A percentile compares a stretch with the other conserved stretches of the same genome.
Conservation (phyloP, 1,140 invertebrate genomes). For the Drosophila micromelanica region DNA sequence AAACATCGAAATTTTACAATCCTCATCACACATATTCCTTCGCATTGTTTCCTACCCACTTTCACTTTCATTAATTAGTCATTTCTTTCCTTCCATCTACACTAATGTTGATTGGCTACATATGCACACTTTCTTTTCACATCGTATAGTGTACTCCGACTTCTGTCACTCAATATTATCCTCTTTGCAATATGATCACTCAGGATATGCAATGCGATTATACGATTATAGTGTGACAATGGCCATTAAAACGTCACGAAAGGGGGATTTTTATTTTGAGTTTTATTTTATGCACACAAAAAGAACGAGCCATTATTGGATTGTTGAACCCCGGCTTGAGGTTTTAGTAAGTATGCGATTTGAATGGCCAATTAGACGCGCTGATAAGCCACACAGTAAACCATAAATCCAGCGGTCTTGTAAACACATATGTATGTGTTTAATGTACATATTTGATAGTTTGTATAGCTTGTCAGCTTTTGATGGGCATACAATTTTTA, state of each 20-base stretch:
- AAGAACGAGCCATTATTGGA: not conserved
- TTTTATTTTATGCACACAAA: not conserved
- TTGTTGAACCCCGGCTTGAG: not conserved
- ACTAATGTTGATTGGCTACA: slow-evolving; percentile 1
- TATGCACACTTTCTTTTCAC: slow-evolving; percentile 23
- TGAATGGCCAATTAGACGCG: slow-evolving; percentile 32
- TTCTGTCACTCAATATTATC: slow-evolving; percentile 9
- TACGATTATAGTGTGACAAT: slow-evolving; percentile 3
- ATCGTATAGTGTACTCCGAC: not conserved
- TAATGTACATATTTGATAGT: not conserved
- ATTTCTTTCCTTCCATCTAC: slow-evolving; percentile 7
- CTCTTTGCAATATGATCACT: slow-evolving; percentile 5
- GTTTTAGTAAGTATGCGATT: slow-evolving; percentile 4
- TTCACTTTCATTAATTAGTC: slow-evolving; percentile 34
- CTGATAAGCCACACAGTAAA: slow-evolving; percentile 30
- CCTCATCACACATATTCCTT: slow-evolving; percentile 13
- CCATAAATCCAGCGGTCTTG: slow-evolving; percentile 20
- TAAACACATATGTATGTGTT: not conserved
- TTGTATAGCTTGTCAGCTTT: slow-evolving; percentile 26
- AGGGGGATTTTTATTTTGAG: no score
- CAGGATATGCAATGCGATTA: slow-evolving; percentile 4
- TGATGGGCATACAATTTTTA: slow-evolving; percentile 41
- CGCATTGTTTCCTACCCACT: slow-evolving; percentile 20
- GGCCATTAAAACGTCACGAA: not conserved
- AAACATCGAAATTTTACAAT: not conserved